Conservation (phyloP, 2,797 vertebrate species). For the Pipistrellus pygmaeus region DNA sequence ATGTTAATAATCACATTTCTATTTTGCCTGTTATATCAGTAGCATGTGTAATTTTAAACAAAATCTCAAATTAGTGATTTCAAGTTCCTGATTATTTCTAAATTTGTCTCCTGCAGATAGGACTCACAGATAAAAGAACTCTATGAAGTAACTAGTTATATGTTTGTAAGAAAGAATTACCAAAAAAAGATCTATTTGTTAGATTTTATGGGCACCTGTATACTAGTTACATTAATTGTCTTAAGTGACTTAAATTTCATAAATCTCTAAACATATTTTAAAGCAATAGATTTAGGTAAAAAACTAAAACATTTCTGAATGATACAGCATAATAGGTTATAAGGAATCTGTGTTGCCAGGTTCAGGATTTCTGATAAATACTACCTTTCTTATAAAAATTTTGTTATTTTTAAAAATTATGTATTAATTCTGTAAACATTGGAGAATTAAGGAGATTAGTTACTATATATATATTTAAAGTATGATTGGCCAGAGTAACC, state of each 20-base stretch:
- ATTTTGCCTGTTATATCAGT: neutral
- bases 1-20: neutral
- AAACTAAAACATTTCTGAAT: neutral
- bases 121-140: neutral
- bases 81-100: neutral
- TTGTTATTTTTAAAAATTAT: neutral
- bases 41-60: neutral
- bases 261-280: neutral
- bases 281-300: neutral
- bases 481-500: neutral
- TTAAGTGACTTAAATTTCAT: neutral
- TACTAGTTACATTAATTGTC: neutral
- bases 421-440: neutral
- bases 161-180: neutral
- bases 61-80: neutral
- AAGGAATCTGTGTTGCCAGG: neutral
- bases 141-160: neutral
- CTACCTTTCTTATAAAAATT: neutral
- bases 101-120: neutral
- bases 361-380: neutral
- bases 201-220: neutral
- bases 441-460: neutral
- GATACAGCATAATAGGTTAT: neutral
- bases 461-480: neutral
- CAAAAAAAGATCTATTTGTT: neutral